These are phyloP conservation scores for Anas platyrhynchos DNA, from an alignment of 2,113 vertebrate genomes.

Conservation along the genomic window DNA sequence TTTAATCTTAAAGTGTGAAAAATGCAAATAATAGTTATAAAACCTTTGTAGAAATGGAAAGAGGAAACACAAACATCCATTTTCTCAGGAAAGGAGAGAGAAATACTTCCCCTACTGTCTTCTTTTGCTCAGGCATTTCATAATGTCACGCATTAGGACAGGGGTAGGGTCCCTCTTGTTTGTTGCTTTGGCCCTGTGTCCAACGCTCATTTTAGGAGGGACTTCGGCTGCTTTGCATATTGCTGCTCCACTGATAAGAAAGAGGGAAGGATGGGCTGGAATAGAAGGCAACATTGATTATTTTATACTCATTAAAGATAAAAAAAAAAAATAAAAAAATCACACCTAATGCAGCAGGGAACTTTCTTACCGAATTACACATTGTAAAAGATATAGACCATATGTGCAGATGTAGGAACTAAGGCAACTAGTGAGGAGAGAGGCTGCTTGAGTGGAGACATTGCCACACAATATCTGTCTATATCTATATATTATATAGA, in stretches of 20 bases:
- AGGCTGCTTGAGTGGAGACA: background rate
- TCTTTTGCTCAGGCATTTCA: background rate
- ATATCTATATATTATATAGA: background rate
- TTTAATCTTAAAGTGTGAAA: background rate
- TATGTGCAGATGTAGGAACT: background rate
- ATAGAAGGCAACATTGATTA: background rate
- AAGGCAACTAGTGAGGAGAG: background rate
- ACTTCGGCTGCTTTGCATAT: background rate
- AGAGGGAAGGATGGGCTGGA: background rate
- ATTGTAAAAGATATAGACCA: background rate
- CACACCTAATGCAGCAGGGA: fast-evolving
- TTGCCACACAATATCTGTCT: fast-evolving
- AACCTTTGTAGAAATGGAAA: background rate
- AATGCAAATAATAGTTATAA: background rate
- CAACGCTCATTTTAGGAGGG: fast-evolving
- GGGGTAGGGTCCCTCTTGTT: background rate
- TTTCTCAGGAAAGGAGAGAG: background rate
- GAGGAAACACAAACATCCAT: background rate
- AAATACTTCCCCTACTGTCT: background rate
- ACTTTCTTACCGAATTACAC: background rate
- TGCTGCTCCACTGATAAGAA: background rate
- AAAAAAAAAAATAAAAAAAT: background rate
- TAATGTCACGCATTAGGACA: background rate
- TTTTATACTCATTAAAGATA: background rate
- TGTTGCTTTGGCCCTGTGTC: background rate